Conservation (phyloP, 2,888 invertebrate genomes). For the Disparrhopalites patrizii region DNA sequence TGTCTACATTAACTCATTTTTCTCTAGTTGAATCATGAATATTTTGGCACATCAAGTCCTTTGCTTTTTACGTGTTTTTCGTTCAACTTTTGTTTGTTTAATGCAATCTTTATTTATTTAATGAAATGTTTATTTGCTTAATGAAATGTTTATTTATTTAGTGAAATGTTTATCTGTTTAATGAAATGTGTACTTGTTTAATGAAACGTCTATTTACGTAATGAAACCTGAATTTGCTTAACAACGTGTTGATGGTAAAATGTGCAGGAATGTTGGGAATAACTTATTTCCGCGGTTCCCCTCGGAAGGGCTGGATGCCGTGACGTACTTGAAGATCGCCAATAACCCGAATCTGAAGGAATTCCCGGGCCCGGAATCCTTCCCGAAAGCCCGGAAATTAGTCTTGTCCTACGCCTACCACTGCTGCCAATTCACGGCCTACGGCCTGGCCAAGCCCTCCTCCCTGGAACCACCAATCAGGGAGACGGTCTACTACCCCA, state of each 20-base stretch:
- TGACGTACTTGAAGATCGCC: conserved; percentile 84
- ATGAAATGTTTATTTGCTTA: too few relatives aligned
- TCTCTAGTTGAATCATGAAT: neutral
- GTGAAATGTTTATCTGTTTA: too few relatives aligned
- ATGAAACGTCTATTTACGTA: neutral
- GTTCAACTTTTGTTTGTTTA: too few relatives aligned
- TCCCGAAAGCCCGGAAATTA: conserved; percentile 79
- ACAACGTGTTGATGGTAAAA: neutral
- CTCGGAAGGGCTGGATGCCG: conserved; percentile 69
- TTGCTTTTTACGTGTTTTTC: too few relatives aligned
- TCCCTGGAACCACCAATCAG: conserved; percentile 27
- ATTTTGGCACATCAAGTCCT: neutral
- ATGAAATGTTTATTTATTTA: too few relatives aligned
- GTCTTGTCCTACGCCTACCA: conserved; percentile 92
- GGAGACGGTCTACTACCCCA: conserved; percentile 61
- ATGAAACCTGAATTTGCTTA: neutral
- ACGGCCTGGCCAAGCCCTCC: conserved; percentile 13
- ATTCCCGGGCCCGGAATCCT: conserved; percentile 80
- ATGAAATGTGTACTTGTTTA: too few relatives aligned
- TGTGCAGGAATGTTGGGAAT: conserved; percentile 77
- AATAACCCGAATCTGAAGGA: conserved; percentile 82
- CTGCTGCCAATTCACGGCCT: conserved; percentile 73
- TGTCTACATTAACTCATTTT: too few relatives aligned
- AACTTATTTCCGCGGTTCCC: conserved; percentile 81
- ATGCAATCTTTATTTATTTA: too few relatives aligned